Evolutionary conservation across 2,797 vertebrate genomes (phyloP).

Genomic region (Falco biarmicus): DNA sequence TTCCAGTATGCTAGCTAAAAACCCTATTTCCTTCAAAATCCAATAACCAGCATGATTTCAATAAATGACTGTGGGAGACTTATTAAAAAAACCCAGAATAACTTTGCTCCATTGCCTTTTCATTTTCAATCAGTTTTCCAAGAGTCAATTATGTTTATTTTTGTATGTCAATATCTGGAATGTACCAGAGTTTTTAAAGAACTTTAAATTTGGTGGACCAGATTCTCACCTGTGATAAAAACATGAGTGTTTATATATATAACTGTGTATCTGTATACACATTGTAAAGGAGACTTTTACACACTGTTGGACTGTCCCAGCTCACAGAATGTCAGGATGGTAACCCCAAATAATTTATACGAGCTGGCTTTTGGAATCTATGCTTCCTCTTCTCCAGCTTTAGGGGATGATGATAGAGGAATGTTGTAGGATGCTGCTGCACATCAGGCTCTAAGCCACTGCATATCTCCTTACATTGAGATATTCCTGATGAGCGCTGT

Average conservation of each 20-base stretch:
- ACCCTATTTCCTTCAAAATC: slow-evolving; percentile 17
- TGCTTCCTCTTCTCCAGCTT: background rate
- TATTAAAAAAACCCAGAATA: slow-evolving; percentile 12
- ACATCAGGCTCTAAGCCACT: background rate
- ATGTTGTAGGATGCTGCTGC: background rate
- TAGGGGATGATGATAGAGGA: background rate
- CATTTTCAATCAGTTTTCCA: background rate
- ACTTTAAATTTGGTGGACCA: background rate
- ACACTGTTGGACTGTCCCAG: background rate
- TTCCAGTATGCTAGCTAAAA: slow-evolving; percentile 12
- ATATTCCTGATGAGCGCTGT: background rate
- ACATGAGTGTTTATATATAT: background rate
- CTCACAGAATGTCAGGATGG: background rate
- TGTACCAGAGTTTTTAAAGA: background rate
- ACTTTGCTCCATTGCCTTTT: background rate
- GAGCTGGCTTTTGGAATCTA: background rate
- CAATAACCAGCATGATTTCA: slow-evolving; percentile 40
- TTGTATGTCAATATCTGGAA: background rate
- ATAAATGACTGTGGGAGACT: slow-evolving; percentile 5
- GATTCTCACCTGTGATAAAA: background rate
- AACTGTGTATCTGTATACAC: background rate
- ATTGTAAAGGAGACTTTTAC: background rate
- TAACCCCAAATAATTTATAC: background rate
- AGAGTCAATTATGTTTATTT: background rate
- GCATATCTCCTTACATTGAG: background rate